phyloP scores from a whole-genome alignment of 2,113 vertebrate genomes.

The Equus przewalskii region DNA sequence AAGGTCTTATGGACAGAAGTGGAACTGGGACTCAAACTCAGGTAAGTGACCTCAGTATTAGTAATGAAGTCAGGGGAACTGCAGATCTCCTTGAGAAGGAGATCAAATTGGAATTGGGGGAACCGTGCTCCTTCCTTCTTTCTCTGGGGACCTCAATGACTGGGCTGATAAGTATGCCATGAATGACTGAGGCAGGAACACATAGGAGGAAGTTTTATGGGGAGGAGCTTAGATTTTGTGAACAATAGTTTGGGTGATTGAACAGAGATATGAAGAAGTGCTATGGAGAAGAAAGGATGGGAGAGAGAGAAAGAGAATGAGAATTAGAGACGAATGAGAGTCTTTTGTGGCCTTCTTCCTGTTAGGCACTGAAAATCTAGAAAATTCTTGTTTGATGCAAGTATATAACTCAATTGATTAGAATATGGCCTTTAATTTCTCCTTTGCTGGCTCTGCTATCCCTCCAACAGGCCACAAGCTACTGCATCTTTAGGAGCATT shows the following conservation, averaged over 20 bases:
- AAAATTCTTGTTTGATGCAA: neutral
- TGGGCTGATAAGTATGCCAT: neutral
- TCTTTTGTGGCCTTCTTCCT: neutral
- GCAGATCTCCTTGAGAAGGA: neutral
- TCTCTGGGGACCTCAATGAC: neutral
- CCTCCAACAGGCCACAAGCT: neutral
- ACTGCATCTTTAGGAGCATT: neutral
- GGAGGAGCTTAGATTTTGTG: neutral
- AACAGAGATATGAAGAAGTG: neutral
- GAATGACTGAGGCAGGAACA: neutral
- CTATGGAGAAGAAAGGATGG: neutral
- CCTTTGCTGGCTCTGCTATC: neutral
- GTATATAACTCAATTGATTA: neutral
- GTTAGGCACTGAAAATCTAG: neutral
- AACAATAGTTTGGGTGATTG: neutral
- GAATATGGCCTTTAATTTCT: neutral
- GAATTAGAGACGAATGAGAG: neutral
- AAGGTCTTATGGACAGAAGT: neutral
- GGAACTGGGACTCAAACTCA: neutral
- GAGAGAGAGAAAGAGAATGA: neutral
- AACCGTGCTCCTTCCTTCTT: neutral
- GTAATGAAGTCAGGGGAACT: neutral
- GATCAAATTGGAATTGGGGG: neutral
- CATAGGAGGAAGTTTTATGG: neutral
- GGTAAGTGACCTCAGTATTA: neutral